Evolutionary conservation across 2,888 invertebrate genomes (phyloP).

Genomic region (Calliphora vomitoria): DNA sequence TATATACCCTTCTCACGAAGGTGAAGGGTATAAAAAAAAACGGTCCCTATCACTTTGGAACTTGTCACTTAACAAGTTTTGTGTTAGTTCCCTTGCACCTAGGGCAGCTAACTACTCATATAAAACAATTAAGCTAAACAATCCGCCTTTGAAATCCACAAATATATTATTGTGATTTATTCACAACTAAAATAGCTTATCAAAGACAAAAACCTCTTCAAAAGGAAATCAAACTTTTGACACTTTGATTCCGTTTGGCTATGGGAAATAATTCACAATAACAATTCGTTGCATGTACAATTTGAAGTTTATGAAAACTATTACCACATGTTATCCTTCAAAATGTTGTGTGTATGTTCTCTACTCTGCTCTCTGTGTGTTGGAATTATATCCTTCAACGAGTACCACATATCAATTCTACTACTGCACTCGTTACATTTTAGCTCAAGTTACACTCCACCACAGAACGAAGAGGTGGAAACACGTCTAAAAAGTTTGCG

Average conservation of each 20-base stretch:
- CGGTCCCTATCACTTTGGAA: no score
- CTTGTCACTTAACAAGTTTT: no score
- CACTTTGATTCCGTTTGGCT: neutral
- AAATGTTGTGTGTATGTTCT: neutral
- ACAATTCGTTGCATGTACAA: neutral
- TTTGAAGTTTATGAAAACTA: slow-evolving; percentile 6
- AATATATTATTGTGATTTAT: slow-evolving; percentile 7
- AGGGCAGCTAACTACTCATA: no score
- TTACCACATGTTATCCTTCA: slow-evolving; percentile 61
- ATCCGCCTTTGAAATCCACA: no score
- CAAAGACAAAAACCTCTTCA: slow-evolving; percentile 26
- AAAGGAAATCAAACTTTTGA: neutral
- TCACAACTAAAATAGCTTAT: neutral
- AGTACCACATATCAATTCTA: slow-evolving; percentile 51
- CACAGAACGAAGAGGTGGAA: slow-evolving; percentile 76
- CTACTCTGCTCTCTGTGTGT: slow-evolving; percentile 30
- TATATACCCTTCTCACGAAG: no score
- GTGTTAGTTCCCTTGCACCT: no score
- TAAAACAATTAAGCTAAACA: no score
- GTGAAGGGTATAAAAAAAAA: no score
- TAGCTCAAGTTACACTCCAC: slow-evolving; percentile 75
- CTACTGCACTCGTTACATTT: slow-evolving; percentile 72
- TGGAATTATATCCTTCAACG: slow-evolving; percentile 64
- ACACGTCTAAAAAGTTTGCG: slow-evolving; percentile 73
- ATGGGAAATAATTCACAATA: slow-evolving; percentile 50